Percentiles rank a stretch among this genome's conserved stretches.
phyloP scores from a whole-genome alignment of 1,140 invertebrate genomes.

The Drosophila lacertosa region DNA sequence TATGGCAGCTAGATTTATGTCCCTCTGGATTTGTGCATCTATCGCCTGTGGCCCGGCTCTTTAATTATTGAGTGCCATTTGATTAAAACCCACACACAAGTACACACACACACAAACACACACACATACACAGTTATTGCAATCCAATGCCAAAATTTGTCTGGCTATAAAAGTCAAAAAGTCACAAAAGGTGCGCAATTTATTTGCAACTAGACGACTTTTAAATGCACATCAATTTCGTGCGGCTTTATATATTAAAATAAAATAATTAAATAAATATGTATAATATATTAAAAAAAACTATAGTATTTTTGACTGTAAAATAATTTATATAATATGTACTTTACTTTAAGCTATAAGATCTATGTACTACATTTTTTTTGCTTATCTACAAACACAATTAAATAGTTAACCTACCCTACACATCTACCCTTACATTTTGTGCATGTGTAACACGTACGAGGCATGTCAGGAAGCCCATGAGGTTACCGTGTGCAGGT shows the following conservation, averaged over 20 bases:
- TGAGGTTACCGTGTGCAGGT: conserved; percentile 27
- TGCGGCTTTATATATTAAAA: no score
- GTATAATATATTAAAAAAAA: no score
- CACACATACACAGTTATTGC: conserved; percentile 4
- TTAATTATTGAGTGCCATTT: conserved; percentile 56
- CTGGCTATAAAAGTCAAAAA: conserved; percentile 37
- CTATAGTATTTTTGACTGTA: no score
- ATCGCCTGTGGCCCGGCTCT: conserved; percentile 29
- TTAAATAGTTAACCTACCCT: neutral
- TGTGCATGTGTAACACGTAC: conserved; percentile 41
- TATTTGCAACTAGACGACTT: no score
- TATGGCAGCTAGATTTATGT: conserved; percentile 78
- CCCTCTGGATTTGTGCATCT: conserved; percentile 34
- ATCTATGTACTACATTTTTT: no score
- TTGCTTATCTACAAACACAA: no score
- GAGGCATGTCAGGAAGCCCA: conserved; percentile 31
- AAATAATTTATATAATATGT: no score
- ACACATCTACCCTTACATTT: conserved; percentile 4
- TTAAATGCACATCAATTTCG: neutral
- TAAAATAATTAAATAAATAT: no score
- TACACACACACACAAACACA: conserved; percentile 21
- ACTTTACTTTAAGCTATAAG: no score
- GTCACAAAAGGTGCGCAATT: conserved; percentile 17
- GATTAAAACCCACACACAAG: conserved; percentile 40
- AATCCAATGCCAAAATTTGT: conserved; percentile 46